phyloP scores from a whole-genome alignment of 2,113 vertebrate species.

The Campylomormyrus numenius region DNA sequence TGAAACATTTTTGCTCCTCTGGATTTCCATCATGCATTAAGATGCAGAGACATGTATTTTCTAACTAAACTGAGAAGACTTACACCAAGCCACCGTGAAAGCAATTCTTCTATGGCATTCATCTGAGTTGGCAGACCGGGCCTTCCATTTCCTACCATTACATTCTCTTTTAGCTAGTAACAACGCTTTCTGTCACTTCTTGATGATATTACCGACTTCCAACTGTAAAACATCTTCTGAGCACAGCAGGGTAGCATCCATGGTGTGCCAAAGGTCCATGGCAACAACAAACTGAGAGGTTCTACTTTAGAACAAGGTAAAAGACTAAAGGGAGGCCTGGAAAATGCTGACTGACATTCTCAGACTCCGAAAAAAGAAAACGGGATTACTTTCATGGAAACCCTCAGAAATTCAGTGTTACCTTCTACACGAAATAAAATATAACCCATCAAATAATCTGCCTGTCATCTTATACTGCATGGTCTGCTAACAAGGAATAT shows the following conservation, averaged over 20 bases:
- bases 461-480: neutral
- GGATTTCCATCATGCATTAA: neutral
- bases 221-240: neutral
- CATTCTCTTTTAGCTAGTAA: neutral
- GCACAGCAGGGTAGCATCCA: neutral
- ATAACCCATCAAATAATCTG: neutral
- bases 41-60: neutral
- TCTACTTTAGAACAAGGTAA: neutral
- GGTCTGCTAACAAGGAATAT: neutral
- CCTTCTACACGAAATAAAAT: neutral
- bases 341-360: neutral
- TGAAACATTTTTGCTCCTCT: neutral
- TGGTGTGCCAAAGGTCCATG: neutral
- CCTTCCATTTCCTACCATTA: neutral
- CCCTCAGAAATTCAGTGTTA: neutral
- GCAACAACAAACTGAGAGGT: conserved; percentile 2
- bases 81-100: neutral
- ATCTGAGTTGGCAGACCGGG: neutral
- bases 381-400: neutral
- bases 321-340: neutral
- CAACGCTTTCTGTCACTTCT: neutral
- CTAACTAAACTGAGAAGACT: neutral
- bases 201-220: neutral
- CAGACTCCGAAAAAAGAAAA: neutral
- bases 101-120: neutral